A percentile compares a stretch with the other conserved stretches of the same genome.
Conservation (phyloP, 2,797 vertebrate species). For the Melanotaenia nigrans region DNA sequence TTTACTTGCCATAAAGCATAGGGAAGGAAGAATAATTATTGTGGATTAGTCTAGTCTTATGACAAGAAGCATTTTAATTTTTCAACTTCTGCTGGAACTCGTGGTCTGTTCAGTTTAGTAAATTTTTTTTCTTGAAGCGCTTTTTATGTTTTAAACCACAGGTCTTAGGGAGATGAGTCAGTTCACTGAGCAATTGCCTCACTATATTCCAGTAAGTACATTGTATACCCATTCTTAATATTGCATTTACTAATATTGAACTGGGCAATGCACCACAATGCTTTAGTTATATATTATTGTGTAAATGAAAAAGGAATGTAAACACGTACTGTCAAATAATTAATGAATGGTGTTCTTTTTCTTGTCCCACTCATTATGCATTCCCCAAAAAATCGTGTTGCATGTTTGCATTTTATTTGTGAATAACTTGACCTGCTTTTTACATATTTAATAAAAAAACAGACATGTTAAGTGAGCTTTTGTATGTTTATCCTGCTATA, state of each 20-base stretch:
- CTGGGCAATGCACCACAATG: slow-evolving; percentile 87
- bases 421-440: slow-evolving; percentile 99
- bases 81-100: slow-evolving; percentile 64
- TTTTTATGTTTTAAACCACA: slow-evolving; percentile 68
- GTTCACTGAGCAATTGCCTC: slow-evolving; percentile 81
- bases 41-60: slow-evolving; percentile 65
- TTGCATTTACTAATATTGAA: slow-evolving; percentile 93
- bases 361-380: slow-evolving; percentile 91
- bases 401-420: slow-evolving; percentile 99
- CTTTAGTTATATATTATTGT: slow-evolving; percentile 96
- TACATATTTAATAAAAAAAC: slow-evolving; percentile 98
- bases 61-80: slow-evolving; percentile 65
- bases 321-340: slow-evolving; percentile 97
- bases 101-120: slow-evolving; percentile 68
- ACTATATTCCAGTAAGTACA: slow-evolving; percentile 86
- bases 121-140: slow-evolving; percentile 47
- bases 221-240: slow-evolving; percentile 87
- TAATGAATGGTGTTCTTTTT: slow-evolving; percentile 91
- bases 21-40: slow-evolving; percentile 56
- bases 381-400: slow-evolving; percentile 92
- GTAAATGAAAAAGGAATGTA: slow-evolving; percentile 99
- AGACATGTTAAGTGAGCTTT: slow-evolving; percentile 90
- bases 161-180: slow-evolving; percentile 75
- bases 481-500: slow-evolving; percentile 84
- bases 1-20: slow-evolving; percentile 57